Conservation (phyloP, 2,113 vertebrate species). For the Stercorarius parasiticus region DNA sequence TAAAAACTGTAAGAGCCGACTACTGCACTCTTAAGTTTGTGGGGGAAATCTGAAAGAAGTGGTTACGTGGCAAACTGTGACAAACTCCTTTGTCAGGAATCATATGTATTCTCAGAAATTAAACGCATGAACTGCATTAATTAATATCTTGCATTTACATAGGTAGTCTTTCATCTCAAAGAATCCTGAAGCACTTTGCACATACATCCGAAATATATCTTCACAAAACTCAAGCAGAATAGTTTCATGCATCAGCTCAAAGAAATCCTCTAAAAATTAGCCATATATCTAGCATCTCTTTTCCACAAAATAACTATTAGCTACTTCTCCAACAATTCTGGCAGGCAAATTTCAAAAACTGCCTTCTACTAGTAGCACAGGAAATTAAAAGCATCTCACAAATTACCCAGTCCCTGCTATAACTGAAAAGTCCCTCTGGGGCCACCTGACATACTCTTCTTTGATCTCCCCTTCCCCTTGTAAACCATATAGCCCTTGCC, state of each 20-base stretch:
- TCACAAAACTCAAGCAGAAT: background rate
- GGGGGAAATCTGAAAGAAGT: background rate
- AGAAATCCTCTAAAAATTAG: background rate
- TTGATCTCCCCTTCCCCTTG: constrained; percentile 40
- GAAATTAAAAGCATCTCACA: constrained; percentile 54
- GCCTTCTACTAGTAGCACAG: background rate
- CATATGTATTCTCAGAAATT: background rate
- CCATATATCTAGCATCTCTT: background rate
- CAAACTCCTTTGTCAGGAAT: background rate
- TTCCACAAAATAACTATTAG: background rate
- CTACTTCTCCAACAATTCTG: background rate
- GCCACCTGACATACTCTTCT: background rate
- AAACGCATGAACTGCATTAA: background rate
- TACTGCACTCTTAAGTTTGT: background rate
- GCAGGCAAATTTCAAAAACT: background rate
- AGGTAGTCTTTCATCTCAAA: background rate
- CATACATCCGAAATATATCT: background rate
- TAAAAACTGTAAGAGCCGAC: background rate
- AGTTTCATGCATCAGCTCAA: background rate
- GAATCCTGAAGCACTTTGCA: background rate
- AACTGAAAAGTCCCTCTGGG: constrained; percentile 13
- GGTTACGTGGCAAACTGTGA: background rate
- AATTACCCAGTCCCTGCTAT: background rate
- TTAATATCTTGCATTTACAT: background rate
- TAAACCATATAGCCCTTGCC: background rate